Evolutionary conservation across 2,113 vertebrate species (phyloP), one percentile per base, ranked within the genome.

Genomic region (Cathartes aura): DNA sequence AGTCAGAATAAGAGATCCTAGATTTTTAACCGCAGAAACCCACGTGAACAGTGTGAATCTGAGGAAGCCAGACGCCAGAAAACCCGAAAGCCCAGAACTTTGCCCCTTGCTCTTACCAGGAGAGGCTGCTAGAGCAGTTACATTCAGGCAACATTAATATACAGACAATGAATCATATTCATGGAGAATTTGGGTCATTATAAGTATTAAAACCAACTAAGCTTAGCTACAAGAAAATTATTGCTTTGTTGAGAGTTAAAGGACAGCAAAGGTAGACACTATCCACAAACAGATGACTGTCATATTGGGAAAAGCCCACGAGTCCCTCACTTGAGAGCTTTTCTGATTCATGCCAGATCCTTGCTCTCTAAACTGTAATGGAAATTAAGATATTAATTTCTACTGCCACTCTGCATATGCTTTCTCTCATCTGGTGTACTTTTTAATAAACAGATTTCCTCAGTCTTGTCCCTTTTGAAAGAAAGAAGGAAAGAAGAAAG

Each of bases 351-450:
- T 68, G 73, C 14, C 76, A 85, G 82, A 82, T 76, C 55, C 55
- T 67, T 85, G 6, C n/a, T 92, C 6, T 62, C 45, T 66, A 62
- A 90, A 82, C n/a, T n/a, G 60, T 38, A 75, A 45, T 53, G 34
- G 88, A 96, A 97, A 96, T 87, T 82, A 89, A 72, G 59, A 64
- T 55, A 38, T 81, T 91, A 93, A 97, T 96, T 97, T 95, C 85
- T 94, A 82, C 76, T 95, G 68, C 53, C 53, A 81, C 15, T 42
- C 67, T 67, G 18, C 85, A 95, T 87, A 84, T 73, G 63, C 29
- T 95, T 73, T 80, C 67, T 92, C 58, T 97, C 79, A 83, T 96
- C 36, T 89, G 19, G n/a, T 71, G 74, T 85, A 87, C 34, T 73
- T 89, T 63, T 63, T 87, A 97, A 88, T 82, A 86, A 94, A 59